Evolutionary conservation across 2,888 invertebrate species (phyloP), one percentile per base, ranked within the genome.

Genomic region (Leptogaster cylindrica): DNA sequence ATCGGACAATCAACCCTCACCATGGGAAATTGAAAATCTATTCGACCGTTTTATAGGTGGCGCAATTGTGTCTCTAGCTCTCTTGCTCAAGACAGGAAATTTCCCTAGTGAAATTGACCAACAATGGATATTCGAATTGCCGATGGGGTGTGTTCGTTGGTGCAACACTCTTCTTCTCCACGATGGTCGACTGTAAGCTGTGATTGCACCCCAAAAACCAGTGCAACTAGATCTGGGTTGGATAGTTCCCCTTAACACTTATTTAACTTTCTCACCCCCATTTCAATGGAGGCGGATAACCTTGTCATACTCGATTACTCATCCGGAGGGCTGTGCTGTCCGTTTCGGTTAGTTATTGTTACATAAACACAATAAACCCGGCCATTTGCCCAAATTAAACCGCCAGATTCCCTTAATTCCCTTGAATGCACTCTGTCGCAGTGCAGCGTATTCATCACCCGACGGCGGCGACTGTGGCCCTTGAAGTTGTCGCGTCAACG

Each of bases 1-100:
- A 23, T 36, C 36, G 44, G 16, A 61, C 61, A 61, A 61, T 44
- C 44, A 61, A 44, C 61, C 61, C 61, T 27, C 61, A 61, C 36
- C 25, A 36, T 52, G 18, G 52, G 31, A 52, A 31, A 52, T 55
- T 55, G 55, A 18, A 31, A 55, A 20, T 55, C 36, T 39, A 55
- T 31, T 16, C 23, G 16, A 23, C 36, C 39, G 16, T 36, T 8
- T 23, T 20, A 18, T n/a, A 23, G 36, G 23, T 6, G 18, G 8
- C 20, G 36, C 16, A 12, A 7, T 36, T 41, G 14, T 41, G n/a
- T n/a, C 46, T 20, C 31, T 31, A 8, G 31, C 55, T 18, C 14
- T 23, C 31, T 33, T 55, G 23, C 16, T 52, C 39, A 36, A 31
- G 55, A 55, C 33, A 55, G 33, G 20, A 55, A 36, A 36, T 55